Evolutionary conservation across 2,797 vertebrate species (phyloP), one percentile per base, ranked within the genome.

Genomic region (Microctenopoma stevenorrisi): DNA sequence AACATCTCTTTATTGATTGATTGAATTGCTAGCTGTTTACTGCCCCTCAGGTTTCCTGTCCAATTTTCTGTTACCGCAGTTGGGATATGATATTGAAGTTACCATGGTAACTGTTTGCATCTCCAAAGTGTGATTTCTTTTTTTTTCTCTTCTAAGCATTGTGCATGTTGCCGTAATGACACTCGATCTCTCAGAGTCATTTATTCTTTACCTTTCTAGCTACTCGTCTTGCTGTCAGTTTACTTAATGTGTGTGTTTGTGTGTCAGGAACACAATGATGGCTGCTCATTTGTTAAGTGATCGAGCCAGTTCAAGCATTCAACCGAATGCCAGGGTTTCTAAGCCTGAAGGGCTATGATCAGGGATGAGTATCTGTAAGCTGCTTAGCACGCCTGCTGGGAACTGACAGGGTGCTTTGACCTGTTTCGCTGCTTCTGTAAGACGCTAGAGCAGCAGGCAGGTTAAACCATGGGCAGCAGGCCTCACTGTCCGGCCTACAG

Each of bases 311-410:
- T 90, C 78, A 84, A 82, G 76, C 68, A 15, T 46, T 81, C 72
- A 76, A 76, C 84, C 84, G 82, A 87, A 79, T 83, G 79, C 69
- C 74, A 64, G 73, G 61, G 64, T 81, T 82, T 86, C 76, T 91
- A 90, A 93, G 89, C 86, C 81, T 68, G 56, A 47, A 68, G 82
- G 79, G 75, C 82, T 81, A 87, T 88, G 87, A 92, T 89, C 88
- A 82, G 87, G 81, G 87, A 91, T 91, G 90, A 92, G 91, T 86
- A 87, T 84, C 83, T 89, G 68, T 94, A 93, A 94, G 91, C 92
- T 78, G 86, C 91, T 94, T 93, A 92, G 78, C 53, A n/a, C 60
- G 80, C 81, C 89, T 92, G 88, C 87, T 78, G 86, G 83, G 91
- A 90, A 82, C 40, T 65, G 81, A 86, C 86, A 64, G 81, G 76